Base-by-base conservation (phyloP, 2,797 vertebrate genomes). In the Hippocampus kuda region DNA sequence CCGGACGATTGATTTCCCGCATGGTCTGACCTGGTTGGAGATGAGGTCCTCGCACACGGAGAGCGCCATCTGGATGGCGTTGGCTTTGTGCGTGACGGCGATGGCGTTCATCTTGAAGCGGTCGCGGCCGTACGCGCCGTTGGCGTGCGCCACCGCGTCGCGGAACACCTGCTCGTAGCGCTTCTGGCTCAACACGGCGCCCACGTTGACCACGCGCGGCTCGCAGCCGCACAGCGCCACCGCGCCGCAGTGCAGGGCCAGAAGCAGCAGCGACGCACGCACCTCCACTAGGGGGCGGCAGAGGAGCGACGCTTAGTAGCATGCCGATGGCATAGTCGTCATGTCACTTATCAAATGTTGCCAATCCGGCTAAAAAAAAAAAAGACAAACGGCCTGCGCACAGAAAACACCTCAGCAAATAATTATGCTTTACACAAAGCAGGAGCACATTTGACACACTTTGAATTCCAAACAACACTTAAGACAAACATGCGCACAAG, bases 1-100 rank as follows among this genome's bases (percentile, higher is more conserved):
- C 34, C 34, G 7, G 34, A 38, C 34, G 34, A 38, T 8, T 7
- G 34, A 38, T 38, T 38, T 38, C 34, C 34, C 34, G 34, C 7
- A 41, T n/a, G 61, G 24, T 9, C n/a, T 66, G 88, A 96, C 95
- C 95, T 97, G 95, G 87, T 93, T 92, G 85, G 94, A 96, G 91
- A 97, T 98, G 87, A 98, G 94, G 87, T 96, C 95, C 89, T 98
- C 95, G 65, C 95, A 97, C 77, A 98, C 95, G 9, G 95, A 96
- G 75, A 98, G 91, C 9, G 95, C 95, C 95, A 98, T 98, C 90
- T 97, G 94, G 85, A 98, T 98, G 77, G 95, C 95, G 75, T 97
- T 98, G 88, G 93, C 92, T 76, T 94, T 96, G 94, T 88, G 97
- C 84, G 85, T 95, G 92, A 98, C 95, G 0, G 95, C 95, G 84